These are phyloP conservation scores for Ectropis crepuscularia DNA, from an alignment of 2,888 invertebrate genomes.

Conservation along the genomic window DNA sequence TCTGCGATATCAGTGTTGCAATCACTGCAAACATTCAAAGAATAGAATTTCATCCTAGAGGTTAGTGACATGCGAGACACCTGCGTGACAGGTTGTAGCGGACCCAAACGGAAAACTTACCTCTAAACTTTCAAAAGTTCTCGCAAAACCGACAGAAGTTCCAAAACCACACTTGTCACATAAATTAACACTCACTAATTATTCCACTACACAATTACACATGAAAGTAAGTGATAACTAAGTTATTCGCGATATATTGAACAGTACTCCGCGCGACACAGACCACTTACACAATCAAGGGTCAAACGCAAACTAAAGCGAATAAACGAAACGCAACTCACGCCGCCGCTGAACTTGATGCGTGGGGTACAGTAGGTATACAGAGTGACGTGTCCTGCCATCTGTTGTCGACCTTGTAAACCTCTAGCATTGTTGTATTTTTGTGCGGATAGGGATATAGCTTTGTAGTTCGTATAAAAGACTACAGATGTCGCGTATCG, in stretches of 20 bases:
- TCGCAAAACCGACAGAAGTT: constrained; percentile 49
- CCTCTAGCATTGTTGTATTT: neutral
- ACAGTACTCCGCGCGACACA: constrained; percentile 49
- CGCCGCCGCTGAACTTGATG: neutral
- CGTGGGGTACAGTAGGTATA: neutral
- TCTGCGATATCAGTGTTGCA: neutral
- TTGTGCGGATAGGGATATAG: no score
- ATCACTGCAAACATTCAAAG: neutral
- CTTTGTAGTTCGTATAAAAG: no score
- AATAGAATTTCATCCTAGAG: constrained; percentile 60
- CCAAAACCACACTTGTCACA: constrained; percentile 50
- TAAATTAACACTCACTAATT: constrained; percentile 57
- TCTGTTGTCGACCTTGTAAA: constrained; percentile 20
- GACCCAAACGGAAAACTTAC: constrained; percentile 67
- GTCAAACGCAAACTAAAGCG: constrained; percentile 68
- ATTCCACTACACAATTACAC: constrained; percentile 59
- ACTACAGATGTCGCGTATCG: no score
- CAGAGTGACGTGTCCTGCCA: constrained; percentile 18
- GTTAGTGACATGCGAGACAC: constrained; percentile 80
- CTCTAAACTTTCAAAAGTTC: constrained; percentile 55
- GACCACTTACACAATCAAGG: constrained; percentile 52
- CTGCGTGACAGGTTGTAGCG: constrained; percentile 81
- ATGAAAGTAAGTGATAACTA: constrained; percentile 62
- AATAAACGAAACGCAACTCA: constrained; percentile 7
- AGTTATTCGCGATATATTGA: constrained; percentile 73